These are phyloP conservation scores for Osmoderma eremita DNA, from an alignment of 2,888 invertebrate genomes.

Conservation along the genomic window DNA sequence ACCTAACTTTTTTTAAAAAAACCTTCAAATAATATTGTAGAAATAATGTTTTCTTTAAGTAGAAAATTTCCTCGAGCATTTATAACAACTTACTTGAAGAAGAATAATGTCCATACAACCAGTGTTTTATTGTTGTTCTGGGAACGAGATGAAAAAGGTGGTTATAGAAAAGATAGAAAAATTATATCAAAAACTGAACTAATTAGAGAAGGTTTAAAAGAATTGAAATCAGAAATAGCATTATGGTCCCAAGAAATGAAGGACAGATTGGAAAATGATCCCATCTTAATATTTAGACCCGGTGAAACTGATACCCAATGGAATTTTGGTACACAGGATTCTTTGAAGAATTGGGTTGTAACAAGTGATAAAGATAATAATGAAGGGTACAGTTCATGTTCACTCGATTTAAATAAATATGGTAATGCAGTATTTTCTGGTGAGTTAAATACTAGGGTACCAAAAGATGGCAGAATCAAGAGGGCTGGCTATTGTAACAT, in stretches of 20 bases:
- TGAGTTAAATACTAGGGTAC: conserved; percentile 72
- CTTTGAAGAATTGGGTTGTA: conserved; percentile 76
- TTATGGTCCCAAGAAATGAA: conserved; percentile 75
- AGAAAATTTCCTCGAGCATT: background rate
- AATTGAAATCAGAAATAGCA: conserved; percentile 73
- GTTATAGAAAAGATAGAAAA: conserved; percentile 64
- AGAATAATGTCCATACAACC: conserved; percentile 16
- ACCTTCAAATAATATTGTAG: background rate
- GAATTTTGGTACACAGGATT: conserved; percentile 72
- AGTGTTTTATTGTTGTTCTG: conserved; percentile 62
- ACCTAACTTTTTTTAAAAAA: background rate
- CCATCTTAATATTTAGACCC: conserved; percentile 65
- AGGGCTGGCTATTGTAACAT: conserved; percentile 86
- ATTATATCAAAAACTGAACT: conserved; percentile 66
- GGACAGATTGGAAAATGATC: conserved; percentile 73
- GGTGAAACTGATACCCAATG: conserved; percentile 81
- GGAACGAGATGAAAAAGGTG: conserved; percentile 71
- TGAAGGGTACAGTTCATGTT: conserved; percentile 79
- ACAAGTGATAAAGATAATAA: conserved; percentile 84
- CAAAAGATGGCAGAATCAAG: conserved; percentile 83
- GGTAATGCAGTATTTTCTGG: conserved; percentile 82
- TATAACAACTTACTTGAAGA: background rate
- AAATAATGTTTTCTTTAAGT: conserved; percentile 8
- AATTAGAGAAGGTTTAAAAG: conserved; percentile 72
- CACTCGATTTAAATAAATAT: conserved; percentile 72